phyloP scores from a whole-genome alignment of 1,140 invertebrate genomes.

The Drosophila athabasca region DNA sequence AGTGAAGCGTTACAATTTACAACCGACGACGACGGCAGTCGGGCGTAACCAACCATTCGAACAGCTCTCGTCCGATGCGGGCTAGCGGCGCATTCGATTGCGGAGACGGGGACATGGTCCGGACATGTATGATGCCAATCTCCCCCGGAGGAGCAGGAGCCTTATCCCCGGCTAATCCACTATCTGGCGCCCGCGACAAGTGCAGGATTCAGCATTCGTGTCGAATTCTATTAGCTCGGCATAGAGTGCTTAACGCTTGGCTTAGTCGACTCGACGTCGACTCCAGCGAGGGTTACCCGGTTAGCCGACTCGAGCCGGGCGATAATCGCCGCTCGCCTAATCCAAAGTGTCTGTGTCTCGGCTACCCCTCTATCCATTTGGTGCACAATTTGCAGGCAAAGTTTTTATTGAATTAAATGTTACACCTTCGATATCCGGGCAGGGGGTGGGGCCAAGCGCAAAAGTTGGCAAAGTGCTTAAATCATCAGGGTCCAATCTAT shows the following conservation, averaged over 20 bases:
- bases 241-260: slow-evolving; percentile 61
- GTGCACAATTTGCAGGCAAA: slow-evolving; percentile 13
- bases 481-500: background rate
- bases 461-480: slow-evolving; percentile 10
- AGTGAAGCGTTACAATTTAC: slow-evolving; percentile 80
- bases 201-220: slow-evolving; percentile 46
- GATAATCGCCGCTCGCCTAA: slow-evolving; percentile 58
- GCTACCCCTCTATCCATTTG: background rate
- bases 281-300: too few species aligned
- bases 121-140: slow-evolving; percentile 1
- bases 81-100: slow-evolving; percentile 42
- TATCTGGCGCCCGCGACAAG: background rate
- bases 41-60: slow-evolving; percentile 46
- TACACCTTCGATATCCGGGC: slow-evolving; percentile 38
- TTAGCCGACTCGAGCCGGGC: background rate
- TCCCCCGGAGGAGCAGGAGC: slow-evolving; percentile 11
- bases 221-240: slow-evolving; percentile 66
- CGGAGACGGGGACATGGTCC: slow-evolving; percentile 8
- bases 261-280: slow-evolving; percentile 32
- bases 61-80: slow-evolving; percentile 29
- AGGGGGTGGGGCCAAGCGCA: too few species aligned
- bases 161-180: slow-evolving; percentile 51
- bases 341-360: slow-evolving; percentile 24
- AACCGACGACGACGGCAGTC: slow-evolving; percentile 43
- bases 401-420: slow-evolving; percentile 59